Conservation (phyloP, 2,797 vertebrate genomes). For the Dermochelys coriacea region DNA sequence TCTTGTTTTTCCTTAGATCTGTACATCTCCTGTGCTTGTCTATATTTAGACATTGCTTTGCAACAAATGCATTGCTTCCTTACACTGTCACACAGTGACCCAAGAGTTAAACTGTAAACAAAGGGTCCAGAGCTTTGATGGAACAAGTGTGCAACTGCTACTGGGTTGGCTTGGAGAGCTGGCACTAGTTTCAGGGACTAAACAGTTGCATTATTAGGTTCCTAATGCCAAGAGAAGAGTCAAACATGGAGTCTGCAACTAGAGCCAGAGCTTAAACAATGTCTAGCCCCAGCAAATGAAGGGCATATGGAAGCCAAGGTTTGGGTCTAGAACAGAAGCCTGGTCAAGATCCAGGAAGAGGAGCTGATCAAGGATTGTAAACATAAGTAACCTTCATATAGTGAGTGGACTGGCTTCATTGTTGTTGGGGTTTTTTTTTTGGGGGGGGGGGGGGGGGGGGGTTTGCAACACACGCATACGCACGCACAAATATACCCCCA, state of each 20-base stretch:
- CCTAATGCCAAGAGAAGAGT: background rate
- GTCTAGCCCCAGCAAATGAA: background rate
- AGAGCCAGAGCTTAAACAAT: background rate
- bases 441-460: no score
- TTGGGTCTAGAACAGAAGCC: background rate
- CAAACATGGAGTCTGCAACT: background rate
- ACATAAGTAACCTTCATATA: background rate
- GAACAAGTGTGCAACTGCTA: background rate
- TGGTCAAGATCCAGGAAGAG: background rate
- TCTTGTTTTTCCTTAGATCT: background rate
- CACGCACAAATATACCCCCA: background rate
- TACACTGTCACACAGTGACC: background rate
- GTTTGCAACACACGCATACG: no score
- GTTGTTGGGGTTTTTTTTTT: no score
- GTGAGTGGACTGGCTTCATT: background rate
- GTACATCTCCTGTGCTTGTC: background rate
- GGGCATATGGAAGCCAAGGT: background rate
- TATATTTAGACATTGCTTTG: background rate
- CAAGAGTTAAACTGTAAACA: background rate
- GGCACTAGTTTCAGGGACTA: background rate
- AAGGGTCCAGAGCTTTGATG: background rate
- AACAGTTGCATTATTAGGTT: background rate
- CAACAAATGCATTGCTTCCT: background rate
- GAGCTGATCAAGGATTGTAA: background rate
- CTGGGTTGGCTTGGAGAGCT: background rate